Evolutionary conservation across 1,140 invertebrate species (phyloP), one percentile per base, ranked within the genome.

Genomic region (Drosophila albomicans): DNA sequence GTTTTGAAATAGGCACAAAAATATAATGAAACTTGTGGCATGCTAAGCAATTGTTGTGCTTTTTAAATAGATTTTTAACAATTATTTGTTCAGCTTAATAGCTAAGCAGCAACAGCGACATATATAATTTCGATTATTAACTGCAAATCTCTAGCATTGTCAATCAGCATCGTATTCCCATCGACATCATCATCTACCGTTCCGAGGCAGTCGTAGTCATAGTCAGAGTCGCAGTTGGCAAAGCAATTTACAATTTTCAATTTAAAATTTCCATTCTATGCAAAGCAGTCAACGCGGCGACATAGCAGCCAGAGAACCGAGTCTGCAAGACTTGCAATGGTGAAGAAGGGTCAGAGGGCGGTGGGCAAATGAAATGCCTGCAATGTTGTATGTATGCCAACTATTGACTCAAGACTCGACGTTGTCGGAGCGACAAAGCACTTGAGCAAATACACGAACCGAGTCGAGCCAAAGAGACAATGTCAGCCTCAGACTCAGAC

Each of bases 111-210:
- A 54, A 65, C 48, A 81, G 61, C 58, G 52, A 46, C 69, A 64
- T 51, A 56, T 80, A 13, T 3, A 0, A 88, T 68, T 89, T 84
- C 80, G 73, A 87, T 87, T 87, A 89, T 87, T 87, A 78, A 84
- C 88, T 87, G 85, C 74, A 87, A 87, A 87, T 87, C 84, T 54
- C 61, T 71, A 82, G 72, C 82, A 82, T 87, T 87, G 84, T 78
- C 84, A 80, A 80, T 88, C 84, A 80, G 64, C 25, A 35, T 46
- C 30, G 15, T 10, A 75, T 15, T 10, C 13, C 11, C 13, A 54
- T 54, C 30, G 13, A 3, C 30, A 54, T 54, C 51, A 15, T 32
- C 30, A 32, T 8, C 1, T 38, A 3, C 30, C 8, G n/a, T 67
- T 8, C 35, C 35, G 2, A 8, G 6, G 35, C 41, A 43, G 41